Evolutionary conservation across 2,888 invertebrate species (phyloP).

Genomic region (Vandiemenella viatica): DNA sequence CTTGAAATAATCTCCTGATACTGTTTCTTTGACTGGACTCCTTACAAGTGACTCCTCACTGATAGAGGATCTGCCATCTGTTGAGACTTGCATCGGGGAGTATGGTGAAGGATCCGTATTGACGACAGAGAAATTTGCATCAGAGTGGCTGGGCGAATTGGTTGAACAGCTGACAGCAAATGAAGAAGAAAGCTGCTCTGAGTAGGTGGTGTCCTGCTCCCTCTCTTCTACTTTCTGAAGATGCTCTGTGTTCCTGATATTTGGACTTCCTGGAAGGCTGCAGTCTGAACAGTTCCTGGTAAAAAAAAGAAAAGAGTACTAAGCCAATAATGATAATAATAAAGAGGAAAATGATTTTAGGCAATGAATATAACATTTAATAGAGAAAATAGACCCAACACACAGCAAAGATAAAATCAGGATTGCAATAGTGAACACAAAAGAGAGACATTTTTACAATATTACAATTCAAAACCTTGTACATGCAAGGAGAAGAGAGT

Average conservation of each 20-base stretch:
- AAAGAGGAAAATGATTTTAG: not conserved
- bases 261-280: slow-evolving; percentile 19
- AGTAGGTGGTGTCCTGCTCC: not conserved
- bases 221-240: not conserved
- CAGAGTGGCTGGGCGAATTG: slow-evolving; percentile 24
- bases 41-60: slow-evolving; percentile 11
- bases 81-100: slow-evolving; percentile 34
- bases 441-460: too few relatives aligned
- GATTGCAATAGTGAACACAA: too few relatives aligned
- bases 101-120: slow-evolving; percentile 30
- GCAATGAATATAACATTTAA: not conserved
- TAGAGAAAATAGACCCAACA: too few relatives aligned
- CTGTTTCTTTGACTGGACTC: slow-evolving; percentile 2
- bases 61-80: slow-evolving; percentile 22
- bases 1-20: not conserved
- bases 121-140: slow-evolving; percentile 29
- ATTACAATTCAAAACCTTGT: too few relatives aligned
- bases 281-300: slow-evolving; percentile 18
- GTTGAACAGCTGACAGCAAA: slow-evolving; percentile 22
- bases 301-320: slow-evolving; percentile 9
- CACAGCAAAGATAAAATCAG: too few relatives aligned
- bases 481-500: too few relatives aligned
- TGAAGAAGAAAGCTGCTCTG: not conserved
- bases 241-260: slow-evolving; percentile 1
- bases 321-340: not conserved